Evolutionary conservation across 2,888 invertebrate genomes (phyloP).

Genomic region (Diogma glabrata): DNA sequence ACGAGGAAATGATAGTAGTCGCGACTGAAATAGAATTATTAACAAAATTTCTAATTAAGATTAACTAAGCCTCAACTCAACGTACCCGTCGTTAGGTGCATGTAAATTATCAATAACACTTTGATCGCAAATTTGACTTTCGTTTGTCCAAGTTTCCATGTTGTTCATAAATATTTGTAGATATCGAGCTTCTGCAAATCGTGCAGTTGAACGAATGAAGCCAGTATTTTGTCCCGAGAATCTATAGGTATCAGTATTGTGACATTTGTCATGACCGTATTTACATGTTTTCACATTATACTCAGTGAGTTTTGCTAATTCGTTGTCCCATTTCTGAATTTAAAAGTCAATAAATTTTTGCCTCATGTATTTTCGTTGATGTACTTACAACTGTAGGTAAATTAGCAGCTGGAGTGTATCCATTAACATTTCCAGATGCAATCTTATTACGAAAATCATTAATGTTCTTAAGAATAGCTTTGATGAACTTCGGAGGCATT

Average conservation of each 20-base stretch:
- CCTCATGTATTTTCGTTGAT: no score
- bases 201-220: neutral
- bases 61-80: no score
- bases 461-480: neutral
- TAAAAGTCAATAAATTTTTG: no score
- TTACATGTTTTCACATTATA: neutral
- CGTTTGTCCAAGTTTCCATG: neutral
- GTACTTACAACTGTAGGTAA: no score
- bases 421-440: neutral
- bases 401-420: neutral
- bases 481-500: no score
- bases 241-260: neutral
- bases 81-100: neutral
- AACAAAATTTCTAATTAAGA: no score
- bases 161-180: neutral
- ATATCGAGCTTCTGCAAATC: neutral
- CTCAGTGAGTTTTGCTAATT: neutral
- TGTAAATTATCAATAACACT: neutral
- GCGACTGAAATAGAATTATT: no score
- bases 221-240: neutral
- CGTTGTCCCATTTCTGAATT: neutral
- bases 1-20: neutral
- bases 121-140: neutral
- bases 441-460: constrained; percentile 5
- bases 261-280: neutral